Evolutionary conservation across 2,797 vertebrate genomes (phyloP), one percentile per base, ranked within the genome.

Genomic region (Notamacropus eugenii): DNA sequence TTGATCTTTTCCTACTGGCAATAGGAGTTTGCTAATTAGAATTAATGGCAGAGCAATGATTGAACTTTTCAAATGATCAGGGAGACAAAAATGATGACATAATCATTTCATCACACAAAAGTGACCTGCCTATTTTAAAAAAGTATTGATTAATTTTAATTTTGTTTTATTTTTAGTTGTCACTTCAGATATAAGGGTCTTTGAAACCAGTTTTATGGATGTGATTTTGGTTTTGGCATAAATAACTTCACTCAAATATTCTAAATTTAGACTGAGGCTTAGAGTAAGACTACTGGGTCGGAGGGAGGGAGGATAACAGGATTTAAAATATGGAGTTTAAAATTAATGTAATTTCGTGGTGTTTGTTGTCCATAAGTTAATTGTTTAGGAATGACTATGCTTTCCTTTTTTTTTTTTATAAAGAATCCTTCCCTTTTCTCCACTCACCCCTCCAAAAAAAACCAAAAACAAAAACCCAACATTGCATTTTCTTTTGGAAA

Each of bases 401-500:
- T 90, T 5, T 94, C 56, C 55, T 97, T 90, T 24, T 90, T 24
- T 24, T 74, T 95, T 90, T 24, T 74, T 95, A 95, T 94, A 55
- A 96, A 96, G 54, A 87, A 97, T 50, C 40, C 22, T 50, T 27
- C 24, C 74, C 74, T 10, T 87, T 50, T 87, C 74, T 87, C 40
- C 74, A 87, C 40, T 87, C 24, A 50, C 24, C 74, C 74, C 74
- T 87, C 74, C 74, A 95, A 54, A 96, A 96, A 54, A 55, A 96
- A 31, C 93, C 19, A 56, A 57, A 57, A 57, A 57, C 24, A 5
- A 57, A 57, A 95, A 95, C 92, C 59, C 97, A 96, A 97, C 96
- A 94, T 97, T 98, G 96, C 67, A 94, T 98, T 98, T 98, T 98
- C 96, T 97, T 98, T 97, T 98, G 94, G 97, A 98, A 99, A 98